phyloP scores from a whole-genome alignment of 2,113 vertebrate species.

The Gymnarchus niloticus region DNA sequence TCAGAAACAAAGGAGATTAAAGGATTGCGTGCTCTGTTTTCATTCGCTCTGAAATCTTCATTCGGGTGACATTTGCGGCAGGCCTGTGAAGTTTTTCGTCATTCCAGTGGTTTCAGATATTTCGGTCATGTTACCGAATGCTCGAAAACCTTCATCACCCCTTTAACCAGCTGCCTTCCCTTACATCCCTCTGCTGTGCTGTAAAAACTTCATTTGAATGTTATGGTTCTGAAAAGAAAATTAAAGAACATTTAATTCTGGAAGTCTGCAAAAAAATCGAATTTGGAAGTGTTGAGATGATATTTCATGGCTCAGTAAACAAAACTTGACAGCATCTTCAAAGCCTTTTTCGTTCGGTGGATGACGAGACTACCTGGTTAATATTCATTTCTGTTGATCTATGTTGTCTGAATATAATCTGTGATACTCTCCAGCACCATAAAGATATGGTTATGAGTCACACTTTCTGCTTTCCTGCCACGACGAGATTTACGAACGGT shows the following conservation, averaged over 20 bases:
- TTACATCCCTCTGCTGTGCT: neutral
- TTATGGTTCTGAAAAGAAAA: neutral
- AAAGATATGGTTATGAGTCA: constrained; percentile 9
- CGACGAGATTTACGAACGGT: neutral
- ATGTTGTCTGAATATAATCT: constrained; percentile 14
- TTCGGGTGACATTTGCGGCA: constrained; percentile 15
- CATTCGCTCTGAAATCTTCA: constrained; percentile 15
- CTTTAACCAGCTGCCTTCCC: neutral
- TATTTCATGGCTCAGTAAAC: neutral
- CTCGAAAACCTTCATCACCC: neutral
- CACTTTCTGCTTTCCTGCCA: neutral
- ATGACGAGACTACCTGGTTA: neutral
- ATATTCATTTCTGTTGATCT: neutral
- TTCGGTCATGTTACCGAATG: neutral
- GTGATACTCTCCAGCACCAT: neutral
- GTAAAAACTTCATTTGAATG: neutral
- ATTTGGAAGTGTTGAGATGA: neutral
- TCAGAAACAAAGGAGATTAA: constrained; percentile 13
- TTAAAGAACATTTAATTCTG: neutral
- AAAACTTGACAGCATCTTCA: constrained; percentile 6
- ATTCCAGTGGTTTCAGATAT: neutral
- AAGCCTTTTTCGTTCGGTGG: neutral
- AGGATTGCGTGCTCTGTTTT: constrained; percentile 5
- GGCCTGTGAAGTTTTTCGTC: neutral
- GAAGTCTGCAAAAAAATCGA: neutral